phyloP scores from a whole-genome alignment of 2,797 vertebrate genomes.

The Onychomys arenicola region DNA sequence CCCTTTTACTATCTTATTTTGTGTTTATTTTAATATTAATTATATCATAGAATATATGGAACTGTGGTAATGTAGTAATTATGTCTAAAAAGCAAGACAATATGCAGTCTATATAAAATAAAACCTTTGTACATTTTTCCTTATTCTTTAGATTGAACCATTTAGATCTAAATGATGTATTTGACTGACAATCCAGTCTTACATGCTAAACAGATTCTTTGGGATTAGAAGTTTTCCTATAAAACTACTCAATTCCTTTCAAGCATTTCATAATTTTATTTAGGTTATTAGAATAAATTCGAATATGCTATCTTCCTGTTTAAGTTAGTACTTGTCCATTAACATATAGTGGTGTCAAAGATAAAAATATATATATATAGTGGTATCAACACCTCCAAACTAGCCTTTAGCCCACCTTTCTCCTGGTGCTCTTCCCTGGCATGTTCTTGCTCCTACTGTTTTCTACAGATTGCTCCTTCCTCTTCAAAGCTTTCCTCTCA shows the following conservation, averaged over 20 bases:
- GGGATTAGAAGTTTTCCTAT: not conserved
- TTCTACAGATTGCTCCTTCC: not conserved
- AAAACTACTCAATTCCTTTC: not conserved
- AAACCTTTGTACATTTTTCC: not conserved
- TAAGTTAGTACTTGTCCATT: not conserved
- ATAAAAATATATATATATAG: not conserved
- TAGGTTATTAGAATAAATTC: not conserved
- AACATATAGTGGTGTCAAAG: too few species aligned
- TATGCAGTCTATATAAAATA: not conserved
- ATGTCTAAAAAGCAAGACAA: conserved; percentile 16
- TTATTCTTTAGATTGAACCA: not conserved
- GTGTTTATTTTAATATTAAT: conserved; percentile 11
- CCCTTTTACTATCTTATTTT: not conserved
- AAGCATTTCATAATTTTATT: not conserved
- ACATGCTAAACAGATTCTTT: not conserved
- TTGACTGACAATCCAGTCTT: not conserved
- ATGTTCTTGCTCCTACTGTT: not conserved
- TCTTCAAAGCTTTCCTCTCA: not conserved
- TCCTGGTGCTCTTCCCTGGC: not conserved
- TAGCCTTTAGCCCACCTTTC: not conserved
- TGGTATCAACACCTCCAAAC: not conserved
- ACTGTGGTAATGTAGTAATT: not conserved
- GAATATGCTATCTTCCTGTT: not conserved
- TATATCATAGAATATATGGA: not conserved
- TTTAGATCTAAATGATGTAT: not conserved